Conservation (phyloP, 2,113 vertebrate species). For the Crotalus horridus region DNA sequence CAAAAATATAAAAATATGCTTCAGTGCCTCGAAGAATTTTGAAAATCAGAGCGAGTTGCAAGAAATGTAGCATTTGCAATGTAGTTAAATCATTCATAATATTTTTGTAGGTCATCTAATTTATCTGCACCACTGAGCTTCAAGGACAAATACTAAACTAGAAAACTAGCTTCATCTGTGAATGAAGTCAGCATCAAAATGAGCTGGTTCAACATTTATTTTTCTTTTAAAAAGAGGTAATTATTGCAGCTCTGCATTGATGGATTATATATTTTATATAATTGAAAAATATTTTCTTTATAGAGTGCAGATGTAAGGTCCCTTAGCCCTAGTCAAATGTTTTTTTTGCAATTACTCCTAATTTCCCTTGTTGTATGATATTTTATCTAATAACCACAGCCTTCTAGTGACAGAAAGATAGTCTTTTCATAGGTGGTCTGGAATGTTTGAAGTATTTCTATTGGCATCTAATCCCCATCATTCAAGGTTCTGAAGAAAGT, state of each 20-base stretch:
- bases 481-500: not conserved
- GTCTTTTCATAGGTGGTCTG: not conserved
- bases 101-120: not conserved
- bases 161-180: not conserved
- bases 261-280: not conserved
- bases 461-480: not conserved
- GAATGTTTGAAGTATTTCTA: not conserved
- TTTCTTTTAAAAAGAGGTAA: not conserved
- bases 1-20: not conserved
- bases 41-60: not conserved
- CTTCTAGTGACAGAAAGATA: not conserved
- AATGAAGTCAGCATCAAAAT: not conserved
- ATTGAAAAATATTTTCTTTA: not conserved
- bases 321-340: not conserved
- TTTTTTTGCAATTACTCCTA: not conserved
- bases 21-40: not conserved
- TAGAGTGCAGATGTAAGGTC: not conserved
- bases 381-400: not conserved
- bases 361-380: not conserved
- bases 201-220: not conserved
- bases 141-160: not conserved
- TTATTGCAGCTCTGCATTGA: not conserved
- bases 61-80: not conserved
- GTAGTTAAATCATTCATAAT: not conserved
- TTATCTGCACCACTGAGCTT: not conserved